Base-by-base conservation (phyloP, 1,140 invertebrate species). In the Bombus breviceps region DNA sequence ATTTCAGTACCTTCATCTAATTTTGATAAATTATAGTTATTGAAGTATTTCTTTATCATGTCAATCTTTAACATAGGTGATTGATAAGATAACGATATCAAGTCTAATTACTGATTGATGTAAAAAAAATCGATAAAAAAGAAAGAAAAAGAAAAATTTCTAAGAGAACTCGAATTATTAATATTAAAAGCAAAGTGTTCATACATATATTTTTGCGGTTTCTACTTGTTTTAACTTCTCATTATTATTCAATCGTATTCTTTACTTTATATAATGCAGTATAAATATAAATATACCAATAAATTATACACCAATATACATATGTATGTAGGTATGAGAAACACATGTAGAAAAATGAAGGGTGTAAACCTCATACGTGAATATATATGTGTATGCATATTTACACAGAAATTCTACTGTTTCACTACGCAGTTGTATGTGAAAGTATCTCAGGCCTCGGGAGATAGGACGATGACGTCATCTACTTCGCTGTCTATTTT, bases 401-500 rank as follows among this genome's bases (percentile, higher is more conserved):
- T 87, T 81, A 47, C 57, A 81, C 41, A 18, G 83, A 80, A 79
- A 53, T 74, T 47, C 32, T 81, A 73, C 72, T 72, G 57, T 86
- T 72, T 81, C 78, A 53, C 37, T 28, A 57, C 62, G 43, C 32
- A 41, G 32, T 69, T 39, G 62, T 80, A 39, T 53, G 85, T 83
- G 80, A 89, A 87, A 81, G 68, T 83, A 69, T 85, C 64, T 86
- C 76, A 81, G 83, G 86, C 82, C 64, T 84, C 76, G 82, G 84
- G 86, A 91, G 92, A 89, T 92, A 92, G 89, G 81, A 82, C 83
- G 86, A 88, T 94, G 94, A 94, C 93, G 93, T 94, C 94, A 94
- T 76, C 80, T 62, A 77, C 79, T 89, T 82, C 62, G 90, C 87
- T 91, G 86, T 91, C 92, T 94, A 94, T 94, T 94, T 94, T 94